A percentile compares a stretch with the other conserved stretches of the same genome.
Evolutionary conservation across 2,888 invertebrate genomes (phyloP).

Genomic region (Zygothrica quintamaculata): DNA sequence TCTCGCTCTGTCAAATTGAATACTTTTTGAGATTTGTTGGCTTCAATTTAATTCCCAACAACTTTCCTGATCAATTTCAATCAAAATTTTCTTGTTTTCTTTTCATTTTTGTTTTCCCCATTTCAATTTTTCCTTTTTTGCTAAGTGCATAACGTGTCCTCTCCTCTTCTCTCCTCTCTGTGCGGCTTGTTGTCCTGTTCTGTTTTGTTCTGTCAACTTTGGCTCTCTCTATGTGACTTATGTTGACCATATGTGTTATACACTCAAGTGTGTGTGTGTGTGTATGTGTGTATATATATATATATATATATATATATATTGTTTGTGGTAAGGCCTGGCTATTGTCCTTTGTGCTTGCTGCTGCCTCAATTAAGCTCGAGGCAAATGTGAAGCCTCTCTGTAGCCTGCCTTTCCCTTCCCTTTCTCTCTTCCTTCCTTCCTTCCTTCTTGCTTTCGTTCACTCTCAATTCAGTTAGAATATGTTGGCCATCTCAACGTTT

Average conservation of each 20-base stretch:
- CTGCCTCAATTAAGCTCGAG: constrained; percentile 58
- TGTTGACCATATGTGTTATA: constrained; percentile 62
- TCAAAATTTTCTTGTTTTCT: constrained; percentile 7
- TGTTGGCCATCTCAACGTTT: constrained; percentile 44
- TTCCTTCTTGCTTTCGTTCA: no score
- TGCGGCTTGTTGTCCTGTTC: no score
- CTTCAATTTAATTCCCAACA: background rate
- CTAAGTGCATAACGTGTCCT: constrained; percentile 33
- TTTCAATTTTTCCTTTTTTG: no score
- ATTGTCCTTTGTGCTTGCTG: constrained; percentile 60
- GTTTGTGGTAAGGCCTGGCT: constrained; percentile 49
- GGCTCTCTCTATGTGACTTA: constrained; percentile 55
- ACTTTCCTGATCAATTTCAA: background rate
- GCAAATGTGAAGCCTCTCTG: constrained; percentile 29
- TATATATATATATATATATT: constrained; percentile 6
- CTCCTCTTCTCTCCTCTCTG: no score
- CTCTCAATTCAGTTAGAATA: constrained; percentile 1
- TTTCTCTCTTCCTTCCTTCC: no score
- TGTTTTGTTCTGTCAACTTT: constrained; percentile 36
- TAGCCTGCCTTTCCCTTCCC: constrained; percentile 1
- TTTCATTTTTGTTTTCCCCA: no score
- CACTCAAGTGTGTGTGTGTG: constrained; percentile 13
- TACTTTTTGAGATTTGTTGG: no score
- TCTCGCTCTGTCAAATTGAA: no score
- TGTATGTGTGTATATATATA: constrained; percentile 9